Evolutionary conservation across 2,797 vertebrate species (phyloP).

Genomic region (Lates japonicus): DNA sequence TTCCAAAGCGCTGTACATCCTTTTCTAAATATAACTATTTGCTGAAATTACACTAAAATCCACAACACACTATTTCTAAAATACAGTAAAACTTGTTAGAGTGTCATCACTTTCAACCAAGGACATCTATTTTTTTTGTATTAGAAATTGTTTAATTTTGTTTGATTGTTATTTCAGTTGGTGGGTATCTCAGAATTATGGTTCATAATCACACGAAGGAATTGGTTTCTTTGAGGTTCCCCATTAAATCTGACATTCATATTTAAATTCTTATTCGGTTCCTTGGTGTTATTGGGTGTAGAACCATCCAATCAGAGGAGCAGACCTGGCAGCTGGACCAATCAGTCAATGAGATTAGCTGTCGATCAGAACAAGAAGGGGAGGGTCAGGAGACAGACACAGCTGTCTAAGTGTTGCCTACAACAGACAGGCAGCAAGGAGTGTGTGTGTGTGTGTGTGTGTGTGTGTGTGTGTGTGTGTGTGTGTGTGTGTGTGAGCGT

Average conservation of each 20-base stretch:
- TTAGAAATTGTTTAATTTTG: not conserved
- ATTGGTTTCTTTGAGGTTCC: conserved; percentile 22
- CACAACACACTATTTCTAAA: not conserved
- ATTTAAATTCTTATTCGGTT: conserved; percentile 60
- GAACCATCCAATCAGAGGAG: conserved; percentile 61
- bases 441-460: conserved; percentile 16
- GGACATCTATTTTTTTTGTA: not conserved
- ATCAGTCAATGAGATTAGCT: conserved; percentile 67
- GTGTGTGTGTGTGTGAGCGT: conserved; percentile 16
- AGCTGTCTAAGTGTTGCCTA: conserved; percentile 80
- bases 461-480: conserved; percentile 29
- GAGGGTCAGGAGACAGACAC: conserved; percentile 73
- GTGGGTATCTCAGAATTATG: not conserved
- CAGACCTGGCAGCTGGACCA: conserved; percentile 64
- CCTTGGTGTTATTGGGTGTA: conserved; percentile 45
- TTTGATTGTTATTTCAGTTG: not conserved
- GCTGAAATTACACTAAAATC: conserved; percentile 1
- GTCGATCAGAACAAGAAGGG: conserved; percentile 66
- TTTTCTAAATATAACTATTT: conserved; percentile 23
- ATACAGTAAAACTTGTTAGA: conserved; percentile 13
- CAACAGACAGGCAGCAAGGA: conserved; percentile 57
- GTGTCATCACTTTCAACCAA: not conserved
- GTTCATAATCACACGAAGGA: not conserved
- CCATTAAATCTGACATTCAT: conserved; percentile 58
- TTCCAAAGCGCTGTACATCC: conserved; percentile 14